Evolutionary conservation across 2,113 vertebrate species (phyloP).

Genomic region (Syngnathus scovelli): DNA sequence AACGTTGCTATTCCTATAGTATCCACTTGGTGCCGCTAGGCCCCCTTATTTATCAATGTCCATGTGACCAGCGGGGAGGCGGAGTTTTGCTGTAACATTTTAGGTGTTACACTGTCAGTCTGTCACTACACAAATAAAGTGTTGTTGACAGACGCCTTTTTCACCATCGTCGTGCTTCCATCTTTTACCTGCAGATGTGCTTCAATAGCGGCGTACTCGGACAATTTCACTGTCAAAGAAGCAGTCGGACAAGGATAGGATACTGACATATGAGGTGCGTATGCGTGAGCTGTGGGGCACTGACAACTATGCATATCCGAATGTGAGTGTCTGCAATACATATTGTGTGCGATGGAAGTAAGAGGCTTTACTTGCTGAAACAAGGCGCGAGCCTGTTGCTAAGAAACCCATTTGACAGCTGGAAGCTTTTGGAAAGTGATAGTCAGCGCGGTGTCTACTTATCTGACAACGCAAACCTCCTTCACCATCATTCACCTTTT

Average conservation of each 20-base stretch:
- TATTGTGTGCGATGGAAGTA: constrained; percentile 38
- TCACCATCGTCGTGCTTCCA: constrained; percentile 7
- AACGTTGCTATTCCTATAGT: background rate
- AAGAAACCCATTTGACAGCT: constrained; percentile 68
- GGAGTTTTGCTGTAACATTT: constrained; percentile 62
- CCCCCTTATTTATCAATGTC: constrained; percentile 16
- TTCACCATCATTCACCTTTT: background rate
- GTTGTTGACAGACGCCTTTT: constrained; percentile 28
- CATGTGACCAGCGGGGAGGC: constrained; percentile 65
- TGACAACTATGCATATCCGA: constrained; percentile 1
- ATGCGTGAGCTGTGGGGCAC: constrained; percentile 46
- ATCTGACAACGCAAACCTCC: constrained; percentile 44
- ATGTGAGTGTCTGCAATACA: constrained; percentile 21
- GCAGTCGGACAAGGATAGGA: constrained; percentile 35
- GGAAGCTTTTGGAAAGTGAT: constrained; percentile 59
- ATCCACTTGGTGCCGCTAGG: constrained; percentile 46
- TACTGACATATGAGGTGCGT: constrained; percentile 62
- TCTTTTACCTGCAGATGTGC: constrained; percentile 14
- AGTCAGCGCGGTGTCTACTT: constrained; percentile 43
- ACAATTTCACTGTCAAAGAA: constrained; percentile 39
- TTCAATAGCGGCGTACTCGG: constrained; percentile 17
- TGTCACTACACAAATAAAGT: constrained; percentile 47
- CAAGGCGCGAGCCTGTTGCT: constrained; percentile 72
- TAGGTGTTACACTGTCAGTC: constrained; percentile 51
- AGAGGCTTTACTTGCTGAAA: constrained; percentile 41